Base-by-base conservation (phyloP, 1,140 invertebrate species). In the Babylonia areolata region DNA sequence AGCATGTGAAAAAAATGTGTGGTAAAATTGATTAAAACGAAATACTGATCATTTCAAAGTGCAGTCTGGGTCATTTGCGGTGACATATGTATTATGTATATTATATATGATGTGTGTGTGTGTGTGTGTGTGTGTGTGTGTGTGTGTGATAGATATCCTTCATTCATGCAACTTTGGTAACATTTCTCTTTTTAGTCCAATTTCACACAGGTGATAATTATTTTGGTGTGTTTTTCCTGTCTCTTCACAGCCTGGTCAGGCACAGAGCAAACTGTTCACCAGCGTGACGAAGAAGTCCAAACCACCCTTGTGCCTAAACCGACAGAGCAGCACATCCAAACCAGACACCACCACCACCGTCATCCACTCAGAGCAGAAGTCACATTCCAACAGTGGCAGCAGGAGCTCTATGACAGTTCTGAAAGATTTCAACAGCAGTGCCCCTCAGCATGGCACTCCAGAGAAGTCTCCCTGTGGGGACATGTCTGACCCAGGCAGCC, bases 191-290 rank as follows among this genome's bases (percentile, higher is more conserved):
- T n/a, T n/a, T n/a, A n/a, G n/a, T n/a, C n/a, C 46, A 51, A 12
- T 51, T 51, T 51, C 46, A 51, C n/a, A n/a, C n/a, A n/a, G n/a
- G n/a, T n/a, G n/a, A n/a, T 1, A n/a, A 28, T 39, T 42, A 17
- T 20, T 35, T 28, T 28, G 42, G 9, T 20, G 12, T 37, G 23
- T 46, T 33, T 20, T 81, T 28, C n/a, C 23, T 46, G 37, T 33
- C 40, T 81, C 15, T 81, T 3, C 54, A 69, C 42, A 51, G 54
- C 73, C 51, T 33, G 42, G 51, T 23, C 3, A 37, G 35, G 69
- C 84, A 58, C 73, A 23, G 23, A 79, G 84, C 84, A 80, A 80
- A 35, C 37, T 85, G 3, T 85, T 85, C 77, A 77, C 77, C 15
- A 69, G 23, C 51, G 31, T 78, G 40, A 37, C n/a, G n/a, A 37